Base-by-base conservation (phyloP, 2,797 vertebrate species). In the Neosilurus hyrtlii region DNA sequence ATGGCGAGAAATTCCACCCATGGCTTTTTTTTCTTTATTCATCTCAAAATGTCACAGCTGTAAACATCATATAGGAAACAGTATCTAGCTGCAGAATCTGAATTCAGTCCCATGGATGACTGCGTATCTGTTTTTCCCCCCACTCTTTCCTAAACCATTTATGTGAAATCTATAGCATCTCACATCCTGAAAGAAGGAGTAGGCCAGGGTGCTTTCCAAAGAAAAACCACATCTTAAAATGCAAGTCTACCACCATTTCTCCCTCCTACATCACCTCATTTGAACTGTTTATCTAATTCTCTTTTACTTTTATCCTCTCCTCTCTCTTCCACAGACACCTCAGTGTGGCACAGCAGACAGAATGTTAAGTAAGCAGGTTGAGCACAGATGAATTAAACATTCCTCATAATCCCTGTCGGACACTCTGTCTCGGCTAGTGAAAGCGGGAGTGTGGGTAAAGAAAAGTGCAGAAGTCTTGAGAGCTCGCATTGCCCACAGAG, bases 381-480 rank as follows among this genome's bases (percentile, higher is more conserved):
- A 87, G 82, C 74, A 79, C 79, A 82, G 85, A 87, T 87, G 85
- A 87, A 82, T 86, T 83, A 83, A 86, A 82, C 86, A 88, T 83
- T 67, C 76, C 22, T 80, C 73, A 83, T 84, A 85, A 85, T 85
- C 85, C 75, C 86, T 78, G 82, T 79, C 72, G 67, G 80, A 82
- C 78, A 77, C 79, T 86, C 49, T 72, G 67, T 84, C 83, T 83
- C 51, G 84, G 78, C 83, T 86, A 56, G 62, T 3, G 37, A 80
- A 67, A 65, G 71, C 24, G 8, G n/a, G 57, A 68, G 68, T 75
- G 79, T 49, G 66, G 49, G 35, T 80, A 81, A 71, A 85, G 61
- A 72, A 76, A 79, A 83, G 74, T 86, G 74, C 30, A 56, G 57
- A 63, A 62, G 77, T 35, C 24, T 63, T 43, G 71, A 66, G 76